These are phyloP conservation scores for Clunio marinus DNA, from an alignment of 2,888 invertebrate species.

Conservation along the genomic window DNA sequence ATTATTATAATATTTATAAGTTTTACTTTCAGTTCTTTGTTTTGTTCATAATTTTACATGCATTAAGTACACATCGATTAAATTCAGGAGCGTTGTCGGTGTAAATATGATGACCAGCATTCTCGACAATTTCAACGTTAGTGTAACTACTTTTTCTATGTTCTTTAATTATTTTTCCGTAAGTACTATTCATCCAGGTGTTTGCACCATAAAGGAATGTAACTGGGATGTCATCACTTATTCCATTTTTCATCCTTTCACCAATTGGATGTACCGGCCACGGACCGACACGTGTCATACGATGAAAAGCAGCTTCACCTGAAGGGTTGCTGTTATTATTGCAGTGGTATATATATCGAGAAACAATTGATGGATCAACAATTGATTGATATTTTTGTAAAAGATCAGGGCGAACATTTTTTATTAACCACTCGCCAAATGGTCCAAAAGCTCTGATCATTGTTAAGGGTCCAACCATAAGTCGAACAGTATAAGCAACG, in stretches of 20 bases:
- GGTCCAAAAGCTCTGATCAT: slow-evolving; percentile 24
- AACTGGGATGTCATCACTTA: slow-evolving; percentile 4
- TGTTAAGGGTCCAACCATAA: slow-evolving; percentile 25
- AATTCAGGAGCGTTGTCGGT: slow-evolving; percentile 20
- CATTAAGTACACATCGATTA: background rate
- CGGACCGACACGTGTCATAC: slow-evolving; percentile 23
- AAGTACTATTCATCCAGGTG: slow-evolving; percentile 7
- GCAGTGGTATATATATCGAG: slow-evolving; percentile 25
- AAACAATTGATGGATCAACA: background rate
- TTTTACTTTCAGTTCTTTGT: too few relatives aligned
- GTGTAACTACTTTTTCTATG: background rate
- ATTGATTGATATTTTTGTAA: slow-evolving; percentile 22
- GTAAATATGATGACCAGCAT: slow-evolving; percentile 33
- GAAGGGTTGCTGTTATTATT: slow-evolving; percentile 12
- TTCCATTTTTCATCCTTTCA: slow-evolving; percentile 7
- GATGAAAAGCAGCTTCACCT: background rate
- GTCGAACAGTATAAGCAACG: slow-evolving; percentile 16
- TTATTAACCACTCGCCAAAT: slow-evolving; percentile 16
- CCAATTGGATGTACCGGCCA: slow-evolving; percentile 32
- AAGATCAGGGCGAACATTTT: slow-evolving; percentile 20
- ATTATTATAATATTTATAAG: too few relatives aligned
- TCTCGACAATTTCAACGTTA: slow-evolving; percentile 12
- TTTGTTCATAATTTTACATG: background rate
- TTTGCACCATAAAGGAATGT: slow-evolving; percentile 30
- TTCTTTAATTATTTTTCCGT: slow-evolving; percentile 23